Conservation (phyloP, 2,888 invertebrate species). For the Cryptosula pallasiana region DNA sequence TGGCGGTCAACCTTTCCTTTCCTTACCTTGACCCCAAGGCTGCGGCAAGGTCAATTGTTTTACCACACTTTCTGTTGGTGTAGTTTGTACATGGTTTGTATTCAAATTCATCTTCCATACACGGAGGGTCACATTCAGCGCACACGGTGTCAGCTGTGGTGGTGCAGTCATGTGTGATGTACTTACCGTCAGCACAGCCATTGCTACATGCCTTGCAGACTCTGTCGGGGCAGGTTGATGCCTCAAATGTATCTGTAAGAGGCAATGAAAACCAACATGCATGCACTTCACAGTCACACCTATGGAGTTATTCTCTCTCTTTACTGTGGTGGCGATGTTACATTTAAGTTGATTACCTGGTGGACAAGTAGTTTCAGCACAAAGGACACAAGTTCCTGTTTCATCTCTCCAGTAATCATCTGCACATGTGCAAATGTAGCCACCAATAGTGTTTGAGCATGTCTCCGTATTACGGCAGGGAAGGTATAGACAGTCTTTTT, state of each 20-base stretch:
- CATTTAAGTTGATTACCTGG: not conserved
- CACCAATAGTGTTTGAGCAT: constrained; percentile 21
- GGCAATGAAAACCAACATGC: no score
- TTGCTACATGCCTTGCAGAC: not conserved
- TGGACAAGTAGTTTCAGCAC: constrained; percentile 17
- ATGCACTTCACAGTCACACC: no score
- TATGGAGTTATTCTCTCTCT: no score
- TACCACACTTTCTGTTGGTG: constrained; percentile 10
- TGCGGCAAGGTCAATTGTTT: not conserved
- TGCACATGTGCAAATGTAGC: not conserved
- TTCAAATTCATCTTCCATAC: constrained; percentile 2
- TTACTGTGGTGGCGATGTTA: no score
- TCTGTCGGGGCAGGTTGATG: not conserved
- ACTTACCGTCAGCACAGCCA: constrained; percentile 12
- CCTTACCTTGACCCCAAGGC: constrained; percentile 5
- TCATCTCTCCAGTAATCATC: not conserved
- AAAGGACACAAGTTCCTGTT: constrained; percentile 10
- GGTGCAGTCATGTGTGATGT: constrained; percentile 5
- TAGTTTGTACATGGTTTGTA: constrained; percentile 19
- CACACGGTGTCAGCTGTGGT: not conserved
- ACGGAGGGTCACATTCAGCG: constrained; percentile 1
- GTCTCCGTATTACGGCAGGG: constrained; percentile 7
- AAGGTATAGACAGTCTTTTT: constrained; percentile 12
- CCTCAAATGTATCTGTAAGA: constrained; percentile 20
- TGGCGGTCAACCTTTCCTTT: no score